Evolutionary conservation across 2,888 invertebrate species (phyloP), one percentile per base, ranked within the genome.

Genomic region (Synanthedon formicaeformis): DNA sequence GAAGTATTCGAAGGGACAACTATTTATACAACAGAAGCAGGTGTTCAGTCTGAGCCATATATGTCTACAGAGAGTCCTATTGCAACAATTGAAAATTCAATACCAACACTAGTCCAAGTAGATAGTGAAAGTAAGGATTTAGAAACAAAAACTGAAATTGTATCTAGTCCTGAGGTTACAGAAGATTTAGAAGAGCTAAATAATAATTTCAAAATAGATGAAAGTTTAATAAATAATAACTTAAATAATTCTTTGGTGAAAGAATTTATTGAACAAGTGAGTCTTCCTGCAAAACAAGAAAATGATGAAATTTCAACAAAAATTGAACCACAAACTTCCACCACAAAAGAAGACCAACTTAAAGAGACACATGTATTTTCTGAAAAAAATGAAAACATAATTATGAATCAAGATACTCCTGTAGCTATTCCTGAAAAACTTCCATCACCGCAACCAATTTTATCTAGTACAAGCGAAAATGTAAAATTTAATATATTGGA

Each of bases 1-100:
- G 83, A 86, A 73, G 83, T 93, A 27, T 77, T 93, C 59, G 93
- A 93, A 73, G 93, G 93, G 12, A 93, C 93, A 11, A 91, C 90
- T 18, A 80, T 93, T 60, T 89, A 86, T 58, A 73, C 78, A 3
- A 75, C 78, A 8, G 77, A 80, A 57, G 56, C 75, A 48, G 53
- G 67, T 51, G 52, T 18, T 45, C 12, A n/a, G 27, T 12, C 34
- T 23, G n/a, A 41, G 18, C 40, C 23, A 50, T 16, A 50, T 14
- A 41, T 13, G 14, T 51, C 51, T 41, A 51, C 41, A 41, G 40
- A 41, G 41, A 12, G 12, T 3, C 18, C 41, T 16, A 13, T 4
- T 40, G 41, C 14, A 13, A 12, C 40, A 41, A 53, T 16, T 50
- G 50, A 48, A 51, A 54, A 54, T 51, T 52, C 53, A 23, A 52